Base-by-base conservation (phyloP, 2,888 invertebrate species). In the Thalpophila matura region DNA sequence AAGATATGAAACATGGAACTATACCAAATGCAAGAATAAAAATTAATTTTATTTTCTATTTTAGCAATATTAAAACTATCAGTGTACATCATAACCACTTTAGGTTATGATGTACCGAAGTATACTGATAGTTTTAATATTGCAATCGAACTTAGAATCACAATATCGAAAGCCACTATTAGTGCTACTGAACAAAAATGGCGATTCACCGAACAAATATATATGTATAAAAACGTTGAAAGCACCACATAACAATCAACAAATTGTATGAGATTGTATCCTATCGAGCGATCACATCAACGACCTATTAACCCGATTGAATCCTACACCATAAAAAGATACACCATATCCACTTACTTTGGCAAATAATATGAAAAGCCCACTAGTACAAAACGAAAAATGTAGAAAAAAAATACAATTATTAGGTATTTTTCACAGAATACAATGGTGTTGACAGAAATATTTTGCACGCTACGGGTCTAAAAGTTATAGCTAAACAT, bases 261-360 rank as follows among this genome's bases (percentile, higher is more conserved):
- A 43, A 66, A 62, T 56, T 35, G 40, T 42, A 22, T 14, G 66
- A 42, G 33, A 53, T 50, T 40, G 18, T 18, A 61, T 42, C 9
- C 14, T 4, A 42, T 20, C 42, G 14, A 67, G 57, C 24, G 29
- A 56, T 37, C 42, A 27, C 69, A 40, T 46, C 40, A 46, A 59
- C 20, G 33, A 26, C n/a, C 33, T 24, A 64, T 57, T 70, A 38
- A 22, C 31, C 31, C 24, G 14, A 38, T 65, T 50, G 26, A 33
- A 70, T 31, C 24, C 22, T n/a, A 38, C 18, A 18, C 14, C 14
- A 18, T 16, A 33, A 37, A 43, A 20, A 27, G n/a, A 33, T 50
- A 69, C 27, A 33, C 26, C 38, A 18, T 35, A 43, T 63, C 43
- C 24, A 42, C 29, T 51, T 64, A 29, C 29, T 38, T 27, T 9